A percentile compares a stretch with the other conserved stretches of the same genome.
Evolutionary conservation across 2,797 vertebrate species (phyloP).

Genomic region (Streptopelia turtur): DNA sequence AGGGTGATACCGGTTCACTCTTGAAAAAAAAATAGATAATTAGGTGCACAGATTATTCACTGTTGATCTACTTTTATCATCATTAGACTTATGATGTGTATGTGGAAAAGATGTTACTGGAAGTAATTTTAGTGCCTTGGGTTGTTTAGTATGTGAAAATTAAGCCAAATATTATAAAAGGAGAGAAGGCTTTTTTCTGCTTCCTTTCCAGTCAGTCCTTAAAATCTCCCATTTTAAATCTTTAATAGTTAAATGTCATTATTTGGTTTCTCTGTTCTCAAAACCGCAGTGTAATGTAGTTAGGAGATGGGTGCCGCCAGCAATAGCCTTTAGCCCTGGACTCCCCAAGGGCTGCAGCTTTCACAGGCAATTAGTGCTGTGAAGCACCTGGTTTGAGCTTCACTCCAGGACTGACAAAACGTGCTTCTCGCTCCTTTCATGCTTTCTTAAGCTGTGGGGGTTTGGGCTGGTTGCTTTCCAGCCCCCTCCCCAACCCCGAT

Average conservation of each 20-base stretch:
- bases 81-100: not conserved
- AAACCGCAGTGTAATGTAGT: not conserved
- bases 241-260: not conserved
- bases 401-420: not conserved
- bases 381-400: constrained; percentile 9
- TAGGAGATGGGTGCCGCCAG: not conserved
- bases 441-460: not conserved
- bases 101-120: not conserved
- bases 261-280: not conserved
- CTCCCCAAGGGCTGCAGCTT: not conserved
- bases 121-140: not conserved
- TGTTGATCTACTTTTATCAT: not conserved
- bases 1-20: not conserved
- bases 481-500: too few species aligned
- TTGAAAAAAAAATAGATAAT: not conserved
- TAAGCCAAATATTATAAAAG: not conserved
- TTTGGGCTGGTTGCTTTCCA: not conserved
- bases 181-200: not conserved
- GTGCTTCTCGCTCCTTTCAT: not conserved
- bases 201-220: not conserved
- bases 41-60: not conserved
- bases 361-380: not conserved
- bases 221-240: not conserved
- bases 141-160: not conserved
- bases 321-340: not conserved